phyloP scores from a whole-genome alignment of 1,140 invertebrate species.

The Scaptodrosophila lebanonensis region DNA sequence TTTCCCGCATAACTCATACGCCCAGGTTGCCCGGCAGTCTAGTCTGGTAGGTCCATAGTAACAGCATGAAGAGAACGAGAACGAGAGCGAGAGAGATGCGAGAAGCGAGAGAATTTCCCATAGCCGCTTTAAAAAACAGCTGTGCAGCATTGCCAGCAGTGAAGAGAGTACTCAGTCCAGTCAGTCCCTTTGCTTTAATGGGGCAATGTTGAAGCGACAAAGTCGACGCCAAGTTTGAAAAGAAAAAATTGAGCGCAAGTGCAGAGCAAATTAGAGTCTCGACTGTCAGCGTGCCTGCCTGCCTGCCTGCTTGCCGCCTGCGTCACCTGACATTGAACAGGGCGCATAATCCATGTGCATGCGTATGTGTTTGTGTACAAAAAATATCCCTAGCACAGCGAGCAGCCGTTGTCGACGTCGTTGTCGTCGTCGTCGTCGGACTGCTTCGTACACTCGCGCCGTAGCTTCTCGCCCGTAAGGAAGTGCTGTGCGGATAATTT shows the following conservation, averaged over 20 bases:
- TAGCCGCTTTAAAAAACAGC: conserved; percentile 50
- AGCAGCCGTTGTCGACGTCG: no score
- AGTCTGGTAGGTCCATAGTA: no score
- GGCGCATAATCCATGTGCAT: conserved; percentile 18
- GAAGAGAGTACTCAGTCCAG: conserved; percentile 1
- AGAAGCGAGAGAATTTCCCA: conserved; percentile 50
- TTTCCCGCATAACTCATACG: no score
- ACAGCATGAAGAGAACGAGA: conserved; percentile 34
- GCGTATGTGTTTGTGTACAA: conserved; percentile 1
- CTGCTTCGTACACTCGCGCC: conserved; percentile 66
- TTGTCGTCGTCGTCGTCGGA: no score
- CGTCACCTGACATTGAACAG: conserved; percentile 75
- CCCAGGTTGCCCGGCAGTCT: no score
- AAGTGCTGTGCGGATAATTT: conserved; percentile 64
- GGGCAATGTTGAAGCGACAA: conserved; percentile 61
- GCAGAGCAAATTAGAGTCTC: conserved; percentile 29
- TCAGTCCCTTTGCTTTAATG: background rate
- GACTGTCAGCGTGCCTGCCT: conserved; percentile 24
- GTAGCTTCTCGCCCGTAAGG: conserved; percentile 66
- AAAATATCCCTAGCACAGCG: conserved; percentile 68
- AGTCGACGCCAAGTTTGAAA: conserved; percentile 33
- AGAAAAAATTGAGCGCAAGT: conserved; percentile 49
- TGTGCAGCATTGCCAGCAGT: conserved; percentile 53
- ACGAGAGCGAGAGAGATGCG: background rate
- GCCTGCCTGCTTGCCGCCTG: conserved; percentile 24